Evolutionary conservation across 2,888 invertebrate genomes (phyloP), one percentile per base, ranked within the genome.

Genomic region (Ecdyonurus torrentis): DNA sequence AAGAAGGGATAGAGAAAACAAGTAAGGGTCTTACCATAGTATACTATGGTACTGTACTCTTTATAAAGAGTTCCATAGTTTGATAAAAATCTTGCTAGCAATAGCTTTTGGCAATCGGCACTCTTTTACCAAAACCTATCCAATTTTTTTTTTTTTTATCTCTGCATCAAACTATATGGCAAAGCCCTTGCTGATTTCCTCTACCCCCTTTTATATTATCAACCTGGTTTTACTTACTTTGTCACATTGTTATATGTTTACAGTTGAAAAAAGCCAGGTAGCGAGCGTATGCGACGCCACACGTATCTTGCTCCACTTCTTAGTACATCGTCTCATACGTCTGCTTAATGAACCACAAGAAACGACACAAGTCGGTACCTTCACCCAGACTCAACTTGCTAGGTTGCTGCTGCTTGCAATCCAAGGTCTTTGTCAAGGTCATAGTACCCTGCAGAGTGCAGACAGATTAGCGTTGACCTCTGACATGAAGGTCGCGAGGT

Each of bases 401-500:
- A 82, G 81, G 71, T 81, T 86, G 80, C 76, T 87, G 71, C 76
- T 82, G 68, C 76, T 81, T 67, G 79, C 85, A 71, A 85, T 91
- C 69, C 83, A 84, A 69, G 82, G 84, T 63, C 79, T 91, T 69
- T 89, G 89, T 71, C 80, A 84, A 64, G 85, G 84, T 59, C 80
- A 82, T 61, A 83, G 85, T 61, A 79, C 84, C 65, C 81, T 89
- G 66, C 83, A 85, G 23, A 83, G 85, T 69, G 81, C 87, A 25
- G 94, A 94, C 74, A 82, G 89, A 72, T 81, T 85, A 61, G 82
- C 85, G 52, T 79, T 93, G 67, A 85, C 87, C 52, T 84, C 88
- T 59, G 80, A 87, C 52, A 79, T 94, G 74, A 92, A 91, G 70
- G 37, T 37, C 7, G 37, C 37, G 7, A 5, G 37, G 15, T 15